phyloP scores from a whole-genome alignment of 1,140 invertebrate species.

The Zelostemma sp. region DNA sequence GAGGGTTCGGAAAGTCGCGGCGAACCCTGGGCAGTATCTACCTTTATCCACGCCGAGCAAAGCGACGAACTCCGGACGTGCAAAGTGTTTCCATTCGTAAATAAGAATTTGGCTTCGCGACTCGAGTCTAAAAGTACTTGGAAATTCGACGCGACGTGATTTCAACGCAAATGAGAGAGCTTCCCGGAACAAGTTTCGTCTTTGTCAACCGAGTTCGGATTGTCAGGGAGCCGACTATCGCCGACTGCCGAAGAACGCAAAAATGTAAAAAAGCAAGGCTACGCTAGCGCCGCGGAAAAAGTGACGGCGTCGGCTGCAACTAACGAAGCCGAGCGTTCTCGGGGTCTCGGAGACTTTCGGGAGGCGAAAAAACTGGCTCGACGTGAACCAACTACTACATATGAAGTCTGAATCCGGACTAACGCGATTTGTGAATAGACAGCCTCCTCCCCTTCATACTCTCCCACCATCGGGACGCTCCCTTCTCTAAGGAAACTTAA shows the following conservation, averaged over 20 bases:
- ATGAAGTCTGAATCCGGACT: too few relatives aligned
- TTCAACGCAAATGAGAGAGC: neutral
- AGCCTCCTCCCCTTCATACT: too few relatives aligned
- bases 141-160: neutral
- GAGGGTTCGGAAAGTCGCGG: neutral
- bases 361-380: neutral
- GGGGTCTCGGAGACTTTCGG: too few relatives aligned
- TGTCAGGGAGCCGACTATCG: neutral
- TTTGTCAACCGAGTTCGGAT: neutral
- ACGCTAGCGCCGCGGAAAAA: neutral
- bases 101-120: neutral
- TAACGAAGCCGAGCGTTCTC: neutral
- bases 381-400: neutral
- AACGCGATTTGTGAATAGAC: too few relatives aligned
- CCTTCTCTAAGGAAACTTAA: too few relatives aligned
- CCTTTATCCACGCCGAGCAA: neutral
- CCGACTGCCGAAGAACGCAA: neutral
- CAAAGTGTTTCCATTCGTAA: neutral
- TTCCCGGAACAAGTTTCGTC: neutral
- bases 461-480: too few relatives aligned
- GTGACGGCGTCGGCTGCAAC: neutral
- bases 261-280: neutral
- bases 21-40: neutral
- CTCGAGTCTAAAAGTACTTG: too few relatives aligned
- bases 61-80: neutral